phyloP scores from a whole-genome alignment of 1,140 invertebrate species.

The Carcinoscorpius rotundicauda region DNA sequence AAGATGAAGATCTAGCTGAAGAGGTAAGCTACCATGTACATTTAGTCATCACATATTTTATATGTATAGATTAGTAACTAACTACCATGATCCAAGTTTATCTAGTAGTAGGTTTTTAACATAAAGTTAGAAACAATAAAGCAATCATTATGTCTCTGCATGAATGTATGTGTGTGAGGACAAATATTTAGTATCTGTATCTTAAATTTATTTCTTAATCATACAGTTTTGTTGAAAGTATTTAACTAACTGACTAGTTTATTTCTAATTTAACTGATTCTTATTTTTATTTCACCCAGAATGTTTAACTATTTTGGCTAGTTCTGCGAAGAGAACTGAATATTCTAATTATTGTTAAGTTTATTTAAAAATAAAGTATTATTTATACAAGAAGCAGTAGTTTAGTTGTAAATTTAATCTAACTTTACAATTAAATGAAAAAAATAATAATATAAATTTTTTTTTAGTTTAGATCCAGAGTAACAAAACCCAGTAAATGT shows the following conservation, averaged over 20 bases:
- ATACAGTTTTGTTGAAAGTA: too few species aligned
- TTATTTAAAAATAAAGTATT: not conserved
- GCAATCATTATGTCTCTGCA: not conserved
- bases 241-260: not conserved
- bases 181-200: not conserved
- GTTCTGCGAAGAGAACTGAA: too few species aligned
- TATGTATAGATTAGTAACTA: not conserved
- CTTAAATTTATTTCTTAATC: not conserved
- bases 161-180: not conserved
- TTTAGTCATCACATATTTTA: not conserved
- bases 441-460: conserved; percentile 1
- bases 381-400: not conserved
- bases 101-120: not conserved
- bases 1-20: conserved; percentile 56
- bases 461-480: conserved; percentile 6
- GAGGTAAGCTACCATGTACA: conserved; percentile 44
- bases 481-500: not conserved
- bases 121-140: not conserved
- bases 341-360: not conserved
- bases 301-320: not conserved
- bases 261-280: not conserved
- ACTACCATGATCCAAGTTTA: not conserved
- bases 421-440: conserved; percentile 7
- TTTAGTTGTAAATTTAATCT: not conserved
- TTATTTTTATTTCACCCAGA: not conserved